Evolutionary conservation across 1,140 invertebrate genomes (phyloP).

Genomic region (Drosophila virilis): DNA sequence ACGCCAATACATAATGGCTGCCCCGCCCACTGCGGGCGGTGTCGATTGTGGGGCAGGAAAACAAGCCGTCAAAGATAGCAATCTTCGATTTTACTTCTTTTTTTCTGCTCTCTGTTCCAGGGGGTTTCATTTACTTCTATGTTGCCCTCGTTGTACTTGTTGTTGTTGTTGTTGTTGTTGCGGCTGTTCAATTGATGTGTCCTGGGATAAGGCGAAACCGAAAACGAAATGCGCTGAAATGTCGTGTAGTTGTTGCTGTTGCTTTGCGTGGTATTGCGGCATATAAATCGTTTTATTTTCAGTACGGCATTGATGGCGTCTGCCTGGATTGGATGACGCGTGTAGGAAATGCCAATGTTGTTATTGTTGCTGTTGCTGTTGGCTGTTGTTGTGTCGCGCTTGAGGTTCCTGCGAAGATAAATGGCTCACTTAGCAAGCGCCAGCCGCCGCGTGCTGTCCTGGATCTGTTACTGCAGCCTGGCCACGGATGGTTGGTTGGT

Average conservation of each 20-base stretch:
- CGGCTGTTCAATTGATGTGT: conserved; percentile 74
- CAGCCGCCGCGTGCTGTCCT: conserved; percentile 13
- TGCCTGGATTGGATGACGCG: conserved; percentile 76
- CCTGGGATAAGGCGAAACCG: conserved; percentile 60
- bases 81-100: conserved; percentile 80
- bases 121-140: conserved; percentile 76
- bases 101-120: conserved; percentile 25
- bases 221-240: conserved; percentile 54
- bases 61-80: conserved; percentile 84
- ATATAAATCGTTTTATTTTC: conserved; percentile 83
- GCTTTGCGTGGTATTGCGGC: conserved; percentile 63
- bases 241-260: conserved; percentile 41
- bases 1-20: conserved; percentile 84
- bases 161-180: conserved; percentile 38
- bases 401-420: conserved; percentile 82
- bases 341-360: conserved; percentile 68
- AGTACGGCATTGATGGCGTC: conserved; percentile 72
- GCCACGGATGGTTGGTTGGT: conserved; percentile 1
- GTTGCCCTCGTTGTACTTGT: conserved; percentile 34
- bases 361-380: conserved; percentile 41
- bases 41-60: conserved; percentile 64
- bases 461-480: conserved; percentile 8
- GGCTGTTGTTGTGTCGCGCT: conserved; percentile 73
- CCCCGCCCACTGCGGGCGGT: conserved; percentile 44
- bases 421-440: conserved; percentile 81